These are phyloP conservation scores for Mastigias papua DNA, from an alignment of 30 jellyfish, hydroid and myxozoan species.

Conservation along the genomic window DNA sequence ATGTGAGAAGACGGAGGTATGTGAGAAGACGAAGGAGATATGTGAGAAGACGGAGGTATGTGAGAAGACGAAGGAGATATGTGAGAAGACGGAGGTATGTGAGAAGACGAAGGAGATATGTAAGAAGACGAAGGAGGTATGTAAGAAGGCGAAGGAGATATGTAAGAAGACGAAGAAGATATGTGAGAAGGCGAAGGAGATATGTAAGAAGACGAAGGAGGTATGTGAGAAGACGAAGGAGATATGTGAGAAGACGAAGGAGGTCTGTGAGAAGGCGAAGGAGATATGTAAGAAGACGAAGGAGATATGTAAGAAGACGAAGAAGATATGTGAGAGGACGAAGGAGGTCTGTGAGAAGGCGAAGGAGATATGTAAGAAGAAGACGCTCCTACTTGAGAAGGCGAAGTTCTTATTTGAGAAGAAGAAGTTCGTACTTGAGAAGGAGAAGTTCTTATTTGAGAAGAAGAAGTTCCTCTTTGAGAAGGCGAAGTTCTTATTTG, in stretches of 20 bases:
- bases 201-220: neutral
- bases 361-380: neutral
- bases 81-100: neutral
- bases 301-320: neutral
- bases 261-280: neutral
- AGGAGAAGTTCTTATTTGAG: neutral
- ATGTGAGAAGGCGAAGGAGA: neutral
- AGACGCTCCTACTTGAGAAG: neutral
- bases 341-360: neutral
- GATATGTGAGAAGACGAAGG: neutral
- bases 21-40: neutral
- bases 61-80: neutral
- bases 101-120: neutral
- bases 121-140: neutral
- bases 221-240: neutral
- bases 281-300: neutral
- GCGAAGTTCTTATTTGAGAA: neutral
- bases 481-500: neutral
- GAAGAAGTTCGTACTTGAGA: neutral
- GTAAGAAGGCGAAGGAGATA: neutral
- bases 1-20: neutral
- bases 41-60: neutral
- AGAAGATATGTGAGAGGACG: too few species aligned
- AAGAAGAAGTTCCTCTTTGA: neutral
- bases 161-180: neutral